These are phyloP conservation scores for Syrmaticus mikado DNA, from an alignment of 2,113 vertebrate species.

Conservation along the genomic window DNA sequence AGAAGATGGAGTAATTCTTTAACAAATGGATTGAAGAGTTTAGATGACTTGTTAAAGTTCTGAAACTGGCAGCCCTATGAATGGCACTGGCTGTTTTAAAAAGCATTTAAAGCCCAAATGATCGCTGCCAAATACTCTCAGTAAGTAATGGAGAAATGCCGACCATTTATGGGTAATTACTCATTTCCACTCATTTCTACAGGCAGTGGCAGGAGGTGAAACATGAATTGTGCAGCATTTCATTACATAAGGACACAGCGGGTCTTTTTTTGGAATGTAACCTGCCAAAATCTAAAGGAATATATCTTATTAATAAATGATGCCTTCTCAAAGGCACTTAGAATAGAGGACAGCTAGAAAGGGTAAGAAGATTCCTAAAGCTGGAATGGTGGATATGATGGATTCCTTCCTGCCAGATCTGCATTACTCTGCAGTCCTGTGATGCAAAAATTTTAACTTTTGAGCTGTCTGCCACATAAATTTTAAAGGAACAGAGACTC, in stretches of 20 bases:
- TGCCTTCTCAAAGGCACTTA: slow-evolving; percentile 56
- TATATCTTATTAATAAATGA: slow-evolving; percentile 51
- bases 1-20: neutral
- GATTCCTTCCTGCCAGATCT: slow-evolving; percentile 23
- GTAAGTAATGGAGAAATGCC: slow-evolving; percentile 35
- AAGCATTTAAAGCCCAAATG: slow-evolving; percentile 44
- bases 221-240: slow-evolving; percentile 17
- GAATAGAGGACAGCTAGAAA: neutral
- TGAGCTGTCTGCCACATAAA: neutral
- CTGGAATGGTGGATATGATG: neutral
- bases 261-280: slow-evolving; percentile 38
- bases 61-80: neutral
- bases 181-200: slow-evolving; percentile 26
- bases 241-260: slow-evolving; percentile 21
- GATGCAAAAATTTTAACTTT: neutral
- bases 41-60: slow-evolving; percentile 36
- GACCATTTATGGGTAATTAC: slow-evolving; percentile 50
- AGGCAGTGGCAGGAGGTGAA: slow-evolving; percentile 59
- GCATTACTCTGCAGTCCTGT: neutral
- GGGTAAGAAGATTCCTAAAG: slow-evolving; percentile 2
- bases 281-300: slow-evolving; percentile 46
- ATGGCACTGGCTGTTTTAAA: slow-evolving; percentile 28
- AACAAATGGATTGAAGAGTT: neutral
- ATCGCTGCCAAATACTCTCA: slow-evolving; percentile 16
- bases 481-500: neutral